phyloP scores from a whole-genome alignment of 2,797 vertebrate species.

The Taenioides sp. region DNA sequence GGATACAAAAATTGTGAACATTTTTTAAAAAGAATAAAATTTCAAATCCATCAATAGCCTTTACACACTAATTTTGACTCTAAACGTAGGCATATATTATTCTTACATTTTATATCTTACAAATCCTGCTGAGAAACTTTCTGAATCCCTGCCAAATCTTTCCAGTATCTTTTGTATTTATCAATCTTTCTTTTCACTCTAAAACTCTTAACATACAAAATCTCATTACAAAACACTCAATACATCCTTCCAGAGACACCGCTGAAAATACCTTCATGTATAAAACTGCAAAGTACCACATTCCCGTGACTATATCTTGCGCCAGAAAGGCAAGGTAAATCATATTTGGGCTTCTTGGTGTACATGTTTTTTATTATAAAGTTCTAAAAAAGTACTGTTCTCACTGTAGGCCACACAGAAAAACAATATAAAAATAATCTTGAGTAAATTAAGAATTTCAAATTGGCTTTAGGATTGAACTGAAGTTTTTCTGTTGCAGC shows the following conservation, averaged over 20 bases:
- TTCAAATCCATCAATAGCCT: slow-evolving; percentile 62
- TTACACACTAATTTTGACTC: slow-evolving; percentile 47
- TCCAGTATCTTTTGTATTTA: slow-evolving; percentile 21
- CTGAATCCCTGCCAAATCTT: slow-evolving; percentile 49
- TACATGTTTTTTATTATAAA: slow-evolving; percentile 33
- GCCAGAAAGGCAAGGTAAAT: slow-evolving; percentile 21
- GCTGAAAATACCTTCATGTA: slow-evolving; percentile 38
- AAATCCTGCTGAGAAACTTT: slow-evolving; percentile 60
- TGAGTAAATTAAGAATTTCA: slow-evolving; percentile 64
- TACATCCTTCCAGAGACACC: slow-evolving; percentile 29
- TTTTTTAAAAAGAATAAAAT: slow-evolving; percentile 63
- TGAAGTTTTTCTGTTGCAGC: slow-evolving; percentile 51
- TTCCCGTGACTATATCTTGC: slow-evolving; percentile 22
- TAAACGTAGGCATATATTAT: slow-evolving; percentile 76
- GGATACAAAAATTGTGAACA: slow-evolving; percentile 66
- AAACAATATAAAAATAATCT: slow-evolving; percentile 74
- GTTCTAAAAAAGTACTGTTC: slow-evolving; percentile 35
- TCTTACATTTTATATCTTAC: slow-evolving; percentile 74
- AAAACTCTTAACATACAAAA: slow-evolving; percentile 39
- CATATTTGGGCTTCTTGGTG: slow-evolving; percentile 39
- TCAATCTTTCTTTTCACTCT: slow-evolving; percentile 30
- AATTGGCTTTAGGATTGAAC: slow-evolving; percentile 45
- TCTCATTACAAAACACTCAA: slow-evolving; percentile 36
- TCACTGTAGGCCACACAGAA: slow-evolving; percentile 43
- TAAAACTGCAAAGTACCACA: slow-evolving; percentile 50